A percentile compares a stretch with the other conserved stretches of the same genome.
phyloP scores from a whole-genome alignment of 2,797 vertebrate genomes.

The Eulemur rubriventer region DNA sequence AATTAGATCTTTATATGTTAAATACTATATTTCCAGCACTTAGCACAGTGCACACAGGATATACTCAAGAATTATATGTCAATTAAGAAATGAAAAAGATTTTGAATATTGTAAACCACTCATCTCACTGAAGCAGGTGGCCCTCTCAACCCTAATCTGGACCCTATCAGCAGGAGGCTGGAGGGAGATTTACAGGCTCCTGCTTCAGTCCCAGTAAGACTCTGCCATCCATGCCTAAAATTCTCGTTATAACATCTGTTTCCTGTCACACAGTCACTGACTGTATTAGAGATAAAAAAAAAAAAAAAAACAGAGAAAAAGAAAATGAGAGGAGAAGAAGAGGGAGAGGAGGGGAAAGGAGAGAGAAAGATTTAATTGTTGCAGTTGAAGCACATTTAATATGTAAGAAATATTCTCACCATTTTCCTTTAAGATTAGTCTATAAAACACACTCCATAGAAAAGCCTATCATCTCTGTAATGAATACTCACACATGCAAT shows the following conservation, averaged over 20 bases:
- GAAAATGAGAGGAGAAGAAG: background rate
- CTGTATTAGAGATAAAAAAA: background rate
- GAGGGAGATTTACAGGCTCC: background rate
- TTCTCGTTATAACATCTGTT: background rate
- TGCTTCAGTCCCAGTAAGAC: background rate
- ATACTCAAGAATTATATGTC: background rate
- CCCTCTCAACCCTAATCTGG: background rate
- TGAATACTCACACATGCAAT: background rate
- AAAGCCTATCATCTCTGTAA: conserved; percentile 44
- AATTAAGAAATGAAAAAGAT: background rate
- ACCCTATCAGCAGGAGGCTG: background rate
- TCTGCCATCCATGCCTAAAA: background rate
- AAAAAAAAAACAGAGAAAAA: background rate
- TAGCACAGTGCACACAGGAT: background rate
- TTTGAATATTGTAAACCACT: background rate
- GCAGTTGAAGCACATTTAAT: background rate
- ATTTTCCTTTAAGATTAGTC: conserved; percentile 32
- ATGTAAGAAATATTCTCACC: conserved; percentile 14
- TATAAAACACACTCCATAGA: conserved; percentile 1
- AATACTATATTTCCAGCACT: background rate
- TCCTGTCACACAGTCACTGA: background rate
- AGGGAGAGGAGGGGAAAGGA: background rate
- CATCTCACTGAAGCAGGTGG: background rate
- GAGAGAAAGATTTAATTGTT: conserved; percentile 10
- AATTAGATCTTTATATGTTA: background rate